These are phyloP conservation scores for Phlogophora meticulosa DNA, from an alignment of 2,888 invertebrate species.

Conservation along the genomic window DNA sequence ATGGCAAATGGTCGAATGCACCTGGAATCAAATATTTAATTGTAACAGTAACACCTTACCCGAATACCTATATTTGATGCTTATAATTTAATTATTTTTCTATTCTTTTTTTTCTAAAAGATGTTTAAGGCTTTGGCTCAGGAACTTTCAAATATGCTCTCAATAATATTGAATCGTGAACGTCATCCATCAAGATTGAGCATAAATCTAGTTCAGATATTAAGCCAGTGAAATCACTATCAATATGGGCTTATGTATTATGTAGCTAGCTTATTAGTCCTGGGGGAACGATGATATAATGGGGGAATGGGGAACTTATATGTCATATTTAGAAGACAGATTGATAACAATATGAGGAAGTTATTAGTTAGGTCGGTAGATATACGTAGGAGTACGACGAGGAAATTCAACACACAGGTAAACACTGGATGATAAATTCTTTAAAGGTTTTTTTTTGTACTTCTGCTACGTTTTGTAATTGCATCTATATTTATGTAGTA, in stretches of 20 bases:
- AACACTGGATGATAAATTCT: too few species aligned
- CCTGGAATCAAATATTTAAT: too few species aligned
- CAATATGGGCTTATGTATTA: not conserved
- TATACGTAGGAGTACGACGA: not conserved
- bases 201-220: conserved; percentile 7
- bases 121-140: too few species aligned
- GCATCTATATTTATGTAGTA: not conserved
- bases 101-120: too few species aligned
- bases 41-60: too few species aligned
- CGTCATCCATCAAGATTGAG: conserved; percentile 1
- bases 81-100: too few species aligned
- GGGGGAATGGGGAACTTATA: conserved; percentile 12
- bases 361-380: conserved; percentile 19
- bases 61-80: too few species aligned
- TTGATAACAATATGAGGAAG: conserved; percentile 41
- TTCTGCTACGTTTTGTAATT: conserved; percentile 9
- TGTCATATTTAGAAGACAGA: conserved; percentile 30
- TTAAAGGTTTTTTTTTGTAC: conserved; percentile 8
- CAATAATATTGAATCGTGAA: not conserved
- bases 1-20: too few species aligned
- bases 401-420: conserved; percentile 4
- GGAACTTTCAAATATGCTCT: too few species aligned
- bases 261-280: conserved; percentile 37
- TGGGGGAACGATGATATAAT: conserved; percentile 22
- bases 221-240: conserved; percentile 5